Evolutionary conservation across 2,113 vertebrate species (phyloP).

Genomic region (Myodes glareolus): DNA sequence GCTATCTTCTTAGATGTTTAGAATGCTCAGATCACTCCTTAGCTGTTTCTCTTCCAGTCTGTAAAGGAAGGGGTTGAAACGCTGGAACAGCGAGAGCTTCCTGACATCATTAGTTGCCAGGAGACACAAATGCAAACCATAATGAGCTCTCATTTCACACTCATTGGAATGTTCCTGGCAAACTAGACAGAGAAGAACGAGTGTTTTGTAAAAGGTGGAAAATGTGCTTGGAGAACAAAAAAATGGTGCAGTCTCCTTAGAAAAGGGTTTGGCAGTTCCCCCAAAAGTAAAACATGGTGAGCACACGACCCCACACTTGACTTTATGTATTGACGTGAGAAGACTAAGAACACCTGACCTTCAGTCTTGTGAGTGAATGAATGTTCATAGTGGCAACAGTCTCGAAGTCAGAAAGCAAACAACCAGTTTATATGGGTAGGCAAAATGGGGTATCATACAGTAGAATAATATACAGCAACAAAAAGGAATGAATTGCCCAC

Average conservation of each 20-base stretch:
- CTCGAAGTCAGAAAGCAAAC: background rate
- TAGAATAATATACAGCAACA: background rate
- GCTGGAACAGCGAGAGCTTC: background rate
- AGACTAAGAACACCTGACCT: background rate
- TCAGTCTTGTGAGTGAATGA: background rate
- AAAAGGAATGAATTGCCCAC: background rate
- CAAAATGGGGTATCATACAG: background rate
- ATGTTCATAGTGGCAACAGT: constrained; percentile 23
- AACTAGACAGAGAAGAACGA: constrained; percentile 12
- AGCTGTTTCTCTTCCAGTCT: background rate
- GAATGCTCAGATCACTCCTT: background rate
- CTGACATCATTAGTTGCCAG: constrained; percentile 5
- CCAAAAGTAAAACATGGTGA: constrained; percentile 29
- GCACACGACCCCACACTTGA: background rate
- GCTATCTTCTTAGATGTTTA: background rate
- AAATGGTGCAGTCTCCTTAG: background rate
- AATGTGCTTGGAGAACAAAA: background rate
- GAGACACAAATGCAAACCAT: constrained; percentile 24
- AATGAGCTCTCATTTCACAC: constrained; percentile 2
- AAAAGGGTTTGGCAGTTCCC: constrained; percentile 35
- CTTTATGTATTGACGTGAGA: background rate
- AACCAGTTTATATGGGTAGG: background rate
- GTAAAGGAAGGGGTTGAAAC: constrained; percentile 38
- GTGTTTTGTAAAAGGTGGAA: constrained; percentile 4
- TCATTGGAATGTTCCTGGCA: background rate